Evolutionary conservation across 1,140 invertebrate species (phyloP), one percentile per base, ranked within the genome.

Genomic region (Pentalonia nigronervosa): DNA sequence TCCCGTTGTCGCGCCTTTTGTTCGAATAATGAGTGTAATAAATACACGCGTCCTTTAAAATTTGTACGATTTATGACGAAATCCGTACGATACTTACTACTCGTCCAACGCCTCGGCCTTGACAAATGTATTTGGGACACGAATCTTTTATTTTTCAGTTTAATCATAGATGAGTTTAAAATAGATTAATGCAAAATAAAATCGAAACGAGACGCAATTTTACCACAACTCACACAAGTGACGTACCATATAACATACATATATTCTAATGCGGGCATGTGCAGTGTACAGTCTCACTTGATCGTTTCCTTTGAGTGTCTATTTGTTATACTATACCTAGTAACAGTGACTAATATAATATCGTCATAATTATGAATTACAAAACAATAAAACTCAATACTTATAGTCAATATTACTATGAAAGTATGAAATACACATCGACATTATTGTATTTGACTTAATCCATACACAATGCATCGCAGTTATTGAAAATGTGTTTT

Each of bases 81-180:
- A 83, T 83, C 8, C 9, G 1, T 83, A 36, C 76, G 34, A 83
- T 23, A 83, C 36, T 83, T n/a, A 83, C 17, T 83, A 83, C 30
- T 83, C 76, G 34, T 36, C 76, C 76, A 25, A 47, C 84, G 84
- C 41, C 11, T 25, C 25, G 25, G 45, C 84, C 84, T 86, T 86
- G 84, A 86, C 2, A 86, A 45, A 86, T 83, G 76, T 36, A 83
- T 83, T 36, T 83, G 36, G 76, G 76, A 36, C 76, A 83, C 9
- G 76, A 83, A 34, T 83, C n/a, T 83, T 83, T 83, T 36, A 83
- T 83, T 83, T 81, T 83, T 83, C 34, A 23, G 76, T 83, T 23
- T 36, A 83, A 83, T 34, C 76, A 20, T 36, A 34, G 34, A 41
- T 41, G 41, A 83, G 84, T 86, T 47, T 30, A 86, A 86, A 86